A percentile compares a stretch with the other conserved stretches of the same genome.
Evolutionary conservation across 2,113 vertebrate genomes (phyloP).

Genomic region (Colinus virginianus): DNA sequence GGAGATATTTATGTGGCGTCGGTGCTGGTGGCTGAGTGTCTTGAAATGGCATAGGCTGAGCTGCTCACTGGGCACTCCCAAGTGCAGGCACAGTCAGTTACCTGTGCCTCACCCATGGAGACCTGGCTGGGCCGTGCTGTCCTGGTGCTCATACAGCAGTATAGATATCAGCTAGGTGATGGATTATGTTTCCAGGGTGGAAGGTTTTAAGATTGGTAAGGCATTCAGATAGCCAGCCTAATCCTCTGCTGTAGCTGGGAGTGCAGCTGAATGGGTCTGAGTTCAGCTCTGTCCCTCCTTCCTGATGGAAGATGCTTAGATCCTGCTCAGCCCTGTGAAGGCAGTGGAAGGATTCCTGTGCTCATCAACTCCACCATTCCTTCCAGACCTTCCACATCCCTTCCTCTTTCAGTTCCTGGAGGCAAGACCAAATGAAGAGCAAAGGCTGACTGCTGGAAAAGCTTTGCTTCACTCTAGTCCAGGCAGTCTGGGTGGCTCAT

Average conservation of each 20-base stretch:
- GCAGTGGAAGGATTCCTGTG: not conserved
- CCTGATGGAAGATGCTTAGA: not conserved
- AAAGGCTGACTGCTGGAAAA: not conserved
- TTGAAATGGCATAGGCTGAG: not conserved
- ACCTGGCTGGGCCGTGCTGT: not conserved
- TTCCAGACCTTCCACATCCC: not conserved
- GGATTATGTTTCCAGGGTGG: not conserved
- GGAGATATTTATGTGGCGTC: not conserved
- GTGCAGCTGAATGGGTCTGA: not conserved
- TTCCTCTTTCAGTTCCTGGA: not conserved
- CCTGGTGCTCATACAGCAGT: not conserved
- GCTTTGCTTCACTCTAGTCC: not conserved
- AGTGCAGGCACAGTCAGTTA: not conserved
- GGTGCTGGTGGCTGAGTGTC: not conserved
- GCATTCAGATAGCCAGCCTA: not conserved
- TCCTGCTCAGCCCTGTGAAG: not conserved
- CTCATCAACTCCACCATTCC: not conserved
- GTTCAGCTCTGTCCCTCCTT: accelerated
- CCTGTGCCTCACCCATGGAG: not conserved
- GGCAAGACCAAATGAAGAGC: not conserved
- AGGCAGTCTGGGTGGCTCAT: not conserved
- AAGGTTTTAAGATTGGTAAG: not conserved
- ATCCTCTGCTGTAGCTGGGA: not conserved
- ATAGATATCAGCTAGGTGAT: not conserved
- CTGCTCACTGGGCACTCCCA: not conserved